Percentiles rank a stretch among this genome's conserved stretches.
Conservation (phyloP, 2,888 invertebrate species). For the Zygothrica quintamaculata region DNA sequence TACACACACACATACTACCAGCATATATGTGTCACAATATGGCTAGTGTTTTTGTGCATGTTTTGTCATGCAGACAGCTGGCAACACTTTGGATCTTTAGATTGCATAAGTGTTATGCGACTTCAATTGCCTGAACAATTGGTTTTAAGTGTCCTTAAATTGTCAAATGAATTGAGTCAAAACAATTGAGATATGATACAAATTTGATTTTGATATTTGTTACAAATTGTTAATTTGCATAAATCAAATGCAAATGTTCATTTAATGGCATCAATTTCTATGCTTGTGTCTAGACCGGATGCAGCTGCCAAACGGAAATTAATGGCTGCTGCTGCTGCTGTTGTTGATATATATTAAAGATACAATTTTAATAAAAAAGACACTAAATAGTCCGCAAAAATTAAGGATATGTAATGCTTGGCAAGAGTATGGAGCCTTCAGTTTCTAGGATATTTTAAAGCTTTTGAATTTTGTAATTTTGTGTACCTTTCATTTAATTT, state of each 20-base stretch:
- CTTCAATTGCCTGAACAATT: constrained; percentile 27
- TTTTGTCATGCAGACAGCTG: constrained; percentile 29
- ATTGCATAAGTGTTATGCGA: constrained; percentile 48
- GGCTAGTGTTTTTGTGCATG: constrained; percentile 37
- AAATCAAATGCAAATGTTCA: constrained; percentile 22
- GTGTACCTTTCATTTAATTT: constrained; percentile 26
- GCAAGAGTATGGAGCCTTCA: too few species aligned
- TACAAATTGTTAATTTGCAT: constrained; percentile 18
- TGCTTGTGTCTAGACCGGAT: constrained; percentile 50
- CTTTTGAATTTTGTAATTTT: neutral
- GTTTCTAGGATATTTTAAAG: too few species aligned
- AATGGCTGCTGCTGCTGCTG: constrained; percentile 32
- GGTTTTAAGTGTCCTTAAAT: constrained; percentile 12
- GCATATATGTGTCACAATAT: neutral
- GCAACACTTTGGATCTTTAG: constrained; percentile 27
- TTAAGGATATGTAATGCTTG: too few species aligned
- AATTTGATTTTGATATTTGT: constrained; percentile 4
- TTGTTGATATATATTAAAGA: too few species aligned
- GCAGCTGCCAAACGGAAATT: constrained; percentile 44
- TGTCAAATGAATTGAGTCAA: constrained; percentile 1
- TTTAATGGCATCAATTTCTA: constrained; percentile 14
- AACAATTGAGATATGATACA: constrained; percentile 8
- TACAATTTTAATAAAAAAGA: too few species aligned
- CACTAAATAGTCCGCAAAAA: too few species aligned
- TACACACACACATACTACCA: constrained; percentile 8